Evolutionary conservation across 92 coral and sea anemone species (phyloP), one percentile per base, ranked within the genome.

Genomic region (Epizoanthus rinbou): DNA sequence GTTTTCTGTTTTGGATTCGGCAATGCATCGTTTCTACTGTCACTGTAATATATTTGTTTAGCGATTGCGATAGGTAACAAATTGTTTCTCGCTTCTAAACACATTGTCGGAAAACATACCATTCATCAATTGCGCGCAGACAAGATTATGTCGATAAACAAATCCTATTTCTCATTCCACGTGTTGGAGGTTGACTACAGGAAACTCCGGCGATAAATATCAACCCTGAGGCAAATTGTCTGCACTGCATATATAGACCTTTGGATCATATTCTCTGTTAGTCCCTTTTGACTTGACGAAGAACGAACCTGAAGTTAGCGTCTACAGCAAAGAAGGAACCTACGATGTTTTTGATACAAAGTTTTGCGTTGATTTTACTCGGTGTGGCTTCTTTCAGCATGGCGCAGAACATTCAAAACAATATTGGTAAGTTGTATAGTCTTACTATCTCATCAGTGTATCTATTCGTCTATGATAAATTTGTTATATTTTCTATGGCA

Each of bases 141-240:
- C 71, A 50, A 19, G 6, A 41, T 41, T 35, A 28, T 19, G 9
- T 41, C 39, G 43, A 60, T 62, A 11, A 28, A 78, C 39, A 13
- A 43, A 57, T 50, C 13, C 15, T 10, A 60, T 41, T 60, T 43
- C 22, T n/a, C 41, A 24, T 62, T 35, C 70, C 82, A 62, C 23
- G 45, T 78, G 82, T 62, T 63, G 3, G 21, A 35, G 57, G 53
- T 11, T 76, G 82, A 60, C 28, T 63, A 78, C 82, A 78, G 57
- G 53, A 62, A 78, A 60, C 9, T 43, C 31, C 17, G 71, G 71
- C 72, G 71, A 78, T 60, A 78, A n/a, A 69, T 37, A 60, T 63
- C 71, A 39, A 41, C 59, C 82, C 82, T 15, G 71, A 37, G 82
- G 82, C 82, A 78, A 33, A 75, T 52, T 75, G 81, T 75, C 81